Evolutionary conservation across 2,888 invertebrate genomes (phyloP).

Genomic region (Hylaea fasciaria): DNA sequence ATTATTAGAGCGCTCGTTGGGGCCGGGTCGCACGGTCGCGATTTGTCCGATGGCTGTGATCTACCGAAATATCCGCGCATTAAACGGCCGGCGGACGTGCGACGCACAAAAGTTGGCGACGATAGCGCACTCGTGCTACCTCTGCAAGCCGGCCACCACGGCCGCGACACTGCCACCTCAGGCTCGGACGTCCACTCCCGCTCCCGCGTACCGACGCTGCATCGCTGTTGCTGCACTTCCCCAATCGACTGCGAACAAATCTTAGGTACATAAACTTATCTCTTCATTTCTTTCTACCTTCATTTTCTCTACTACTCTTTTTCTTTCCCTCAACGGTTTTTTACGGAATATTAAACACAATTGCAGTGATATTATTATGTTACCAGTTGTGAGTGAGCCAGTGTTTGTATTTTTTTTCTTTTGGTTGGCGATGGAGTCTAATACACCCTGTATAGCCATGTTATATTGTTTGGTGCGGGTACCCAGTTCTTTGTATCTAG

Average conservation of each 20-base stretch:
- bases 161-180: constrained; percentile 38
- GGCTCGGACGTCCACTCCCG: constrained; percentile 25
- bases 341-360: neutral
- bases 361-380: constrained; percentile 1
- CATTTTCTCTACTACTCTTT: constrained; percentile 2
- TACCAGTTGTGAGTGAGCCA: constrained; percentile 17
- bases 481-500: neutral
- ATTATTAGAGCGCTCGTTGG: constrained; percentile 83
- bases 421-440: too few species aligned
- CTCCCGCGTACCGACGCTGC: constrained; percentile 33
- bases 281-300: constrained; percentile 11
- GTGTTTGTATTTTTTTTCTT: constrained; percentile 19
- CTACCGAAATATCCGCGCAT: constrained; percentile 82
- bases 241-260: constrained; percentile 28
- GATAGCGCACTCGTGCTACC: constrained; percentile 62
- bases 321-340: neutral
- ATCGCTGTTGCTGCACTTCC: constrained; percentile 36
- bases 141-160: constrained; percentile 62
- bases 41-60: constrained; percentile 82
- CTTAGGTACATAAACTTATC: constrained; percentile 22
- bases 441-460: too few species aligned
- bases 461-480: neutral
- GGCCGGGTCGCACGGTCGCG: constrained; percentile 83
- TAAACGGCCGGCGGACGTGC: constrained; percentile 66
- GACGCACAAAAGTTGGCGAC: constrained; percentile 68